Evolutionary conservation across 2,797 vertebrate species (phyloP).

Genomic region (Argyrosomus regius): DNA sequence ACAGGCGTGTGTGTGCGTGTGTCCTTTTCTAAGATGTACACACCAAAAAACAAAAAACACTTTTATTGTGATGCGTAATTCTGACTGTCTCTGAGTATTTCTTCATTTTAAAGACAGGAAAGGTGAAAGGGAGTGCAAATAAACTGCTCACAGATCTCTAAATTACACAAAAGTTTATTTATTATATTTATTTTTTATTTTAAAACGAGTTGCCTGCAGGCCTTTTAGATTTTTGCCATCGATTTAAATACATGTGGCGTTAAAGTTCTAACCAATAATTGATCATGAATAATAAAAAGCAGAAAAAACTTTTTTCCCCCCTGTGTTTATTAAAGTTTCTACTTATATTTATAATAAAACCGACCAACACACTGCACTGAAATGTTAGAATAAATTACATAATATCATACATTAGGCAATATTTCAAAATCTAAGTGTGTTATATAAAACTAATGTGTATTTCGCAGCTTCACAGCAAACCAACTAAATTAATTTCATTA

Average conservation of each 20-base stretch:
- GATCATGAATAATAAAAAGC: background rate
- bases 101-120: background rate
- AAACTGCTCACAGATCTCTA: background rate
- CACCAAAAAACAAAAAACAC: background rate
- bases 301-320: background rate
- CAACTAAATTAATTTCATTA: background rate
- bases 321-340: conserved; percentile 3
- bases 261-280: conserved; percentile 8
- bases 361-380: background rate
- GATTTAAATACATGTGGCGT: conserved; percentile 19
- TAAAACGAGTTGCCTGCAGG: background rate
- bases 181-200: conserved; percentile 15
- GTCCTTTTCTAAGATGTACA: background rate
- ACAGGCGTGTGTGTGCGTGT: background rate
- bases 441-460: background rate
- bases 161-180: background rate
- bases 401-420: background rate
- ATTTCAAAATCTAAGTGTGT: background rate
- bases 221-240: background rate
- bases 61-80: background rate
- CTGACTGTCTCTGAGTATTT: background rate
- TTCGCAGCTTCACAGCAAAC: background rate
- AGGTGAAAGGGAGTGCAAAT: background rate
- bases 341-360: background rate
- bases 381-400: background rate